These are phyloP conservation scores for Drosophila malerkotliana DNA, from an alignment of 1,140 invertebrate genomes.

Conservation along the genomic window DNA sequence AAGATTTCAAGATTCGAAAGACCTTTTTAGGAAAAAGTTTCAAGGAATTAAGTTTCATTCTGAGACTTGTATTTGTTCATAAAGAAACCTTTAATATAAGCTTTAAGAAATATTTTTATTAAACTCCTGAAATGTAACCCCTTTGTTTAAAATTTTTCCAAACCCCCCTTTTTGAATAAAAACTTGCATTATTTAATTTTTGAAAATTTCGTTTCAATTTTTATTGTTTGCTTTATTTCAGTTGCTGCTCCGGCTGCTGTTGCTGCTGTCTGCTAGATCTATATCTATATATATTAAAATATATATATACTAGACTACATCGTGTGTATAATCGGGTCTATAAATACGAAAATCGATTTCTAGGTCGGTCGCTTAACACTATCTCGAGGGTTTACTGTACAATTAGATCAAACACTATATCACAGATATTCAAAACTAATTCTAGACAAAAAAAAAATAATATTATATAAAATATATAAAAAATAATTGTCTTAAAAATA, in stretches of 20 bases:
- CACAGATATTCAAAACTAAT: conserved; percentile 61
- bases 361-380: conserved; percentile 27
- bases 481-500: not conserved
- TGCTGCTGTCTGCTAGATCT: conserved; percentile 9
- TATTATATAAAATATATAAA: not conserved
- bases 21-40: too few species aligned
- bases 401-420: conserved; percentile 64
- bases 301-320: conserved; percentile 4
- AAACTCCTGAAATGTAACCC: too few species aligned
- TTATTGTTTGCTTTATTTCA: conserved; percentile 44
- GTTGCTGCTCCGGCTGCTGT: conserved; percentile 13
- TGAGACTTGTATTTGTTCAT: too few species aligned
- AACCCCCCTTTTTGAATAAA: too few species aligned
- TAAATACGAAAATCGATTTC: conserved; percentile 53
- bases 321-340: conserved; percentile 11
- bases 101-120: too few species aligned
- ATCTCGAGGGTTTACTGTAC: conserved; percentile 11
- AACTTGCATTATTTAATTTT: not conserved
- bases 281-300: conserved; percentile 3
- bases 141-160: too few species aligned
- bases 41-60: too few species aligned
- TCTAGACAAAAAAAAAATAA: conserved; percentile 41
- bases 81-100: too few species aligned
- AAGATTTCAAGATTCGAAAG: too few species aligned
- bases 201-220: conserved; percentile 33